Conservation (phyloP, 2,888 invertebrate genomes). For the Synergus itoensis region DNA sequence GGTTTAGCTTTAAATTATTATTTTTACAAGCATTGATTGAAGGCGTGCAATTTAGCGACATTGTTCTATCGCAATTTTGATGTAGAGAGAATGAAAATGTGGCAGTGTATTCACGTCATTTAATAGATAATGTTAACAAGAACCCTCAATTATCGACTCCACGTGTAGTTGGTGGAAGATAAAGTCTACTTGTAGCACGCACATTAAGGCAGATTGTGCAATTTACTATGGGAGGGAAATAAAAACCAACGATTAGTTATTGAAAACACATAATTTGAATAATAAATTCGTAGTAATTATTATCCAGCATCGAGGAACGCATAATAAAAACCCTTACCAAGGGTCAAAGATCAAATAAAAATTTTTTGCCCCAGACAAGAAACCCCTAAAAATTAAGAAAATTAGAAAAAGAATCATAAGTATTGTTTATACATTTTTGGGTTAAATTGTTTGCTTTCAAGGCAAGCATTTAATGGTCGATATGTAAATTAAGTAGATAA, state of each 20-base stretch:
- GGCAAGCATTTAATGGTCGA: background rate
- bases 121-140: background rate
- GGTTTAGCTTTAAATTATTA: too few species aligned
- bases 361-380: too few species aligned
- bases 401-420: background rate
- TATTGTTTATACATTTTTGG: background rate
- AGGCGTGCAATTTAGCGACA: too few species aligned
- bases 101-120: too few species aligned
- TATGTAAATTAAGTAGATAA: constrained; percentile 7
- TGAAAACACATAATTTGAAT: background rate
- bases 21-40: too few species aligned
- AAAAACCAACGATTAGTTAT: background rate
- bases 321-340: too few species aligned
- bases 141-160: background rate
- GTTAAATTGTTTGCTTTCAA: background rate
- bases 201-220: background rate
- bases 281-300: background rate
- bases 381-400: too few species aligned
- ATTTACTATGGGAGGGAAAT: background rate
- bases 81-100: too few species aligned
- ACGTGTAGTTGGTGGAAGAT: background rate
- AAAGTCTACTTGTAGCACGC: background rate
- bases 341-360: too few species aligned
- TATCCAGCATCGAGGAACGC: too few species aligned
- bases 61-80: too few species aligned